Evolutionary conservation across 1,140 invertebrate species (phyloP).

Genomic region (Heliconius nattereri): DNA sequence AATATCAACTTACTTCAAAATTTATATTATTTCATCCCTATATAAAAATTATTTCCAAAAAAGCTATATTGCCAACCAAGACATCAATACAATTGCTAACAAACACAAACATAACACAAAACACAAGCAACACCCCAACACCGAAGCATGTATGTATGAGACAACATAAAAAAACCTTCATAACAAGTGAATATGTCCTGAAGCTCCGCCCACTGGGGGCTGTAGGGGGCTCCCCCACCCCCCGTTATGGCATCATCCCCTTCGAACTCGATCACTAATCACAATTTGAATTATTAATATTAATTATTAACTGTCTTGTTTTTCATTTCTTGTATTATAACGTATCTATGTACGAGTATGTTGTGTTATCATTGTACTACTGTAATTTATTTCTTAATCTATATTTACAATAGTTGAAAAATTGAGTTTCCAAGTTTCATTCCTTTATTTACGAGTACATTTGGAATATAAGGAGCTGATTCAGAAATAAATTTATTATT

Average conservation of each 20-base stretch:
- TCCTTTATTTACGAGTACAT: too few relatives aligned
- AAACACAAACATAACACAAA: conserved; percentile 23
- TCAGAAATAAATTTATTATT: too few relatives aligned
- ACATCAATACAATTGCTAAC: conserved; percentile 17
- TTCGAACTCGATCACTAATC: conserved; percentile 11
- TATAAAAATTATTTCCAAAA: neutral
- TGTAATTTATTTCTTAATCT: too few relatives aligned
- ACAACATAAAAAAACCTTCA: conserved; percentile 36
- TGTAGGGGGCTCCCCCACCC: neutral
- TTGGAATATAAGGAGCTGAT: too few relatives aligned
- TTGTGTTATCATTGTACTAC: too few relatives aligned
- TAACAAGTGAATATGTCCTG: conserved; percentile 44
- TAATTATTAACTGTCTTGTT: neutral
- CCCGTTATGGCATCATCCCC: conserved; percentile 5
- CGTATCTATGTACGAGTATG: too few relatives aligned
- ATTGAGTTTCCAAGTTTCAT: too few relatives aligned
- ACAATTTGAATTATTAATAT: neutral
- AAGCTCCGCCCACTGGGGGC: conserved; percentile 44
- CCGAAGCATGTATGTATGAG: conserved; percentile 32
- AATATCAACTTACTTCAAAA: neutral
- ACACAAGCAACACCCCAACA: conserved; percentile 41
- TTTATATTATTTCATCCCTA: neutral
- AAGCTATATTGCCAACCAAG: too few relatives aligned
- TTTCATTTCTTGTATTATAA: neutral
- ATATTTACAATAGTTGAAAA: neutral